Evolutionary conservation across 2,888 invertebrate genomes (phyloP), one percentile per base, ranked within the genome.

Genomic region (Azorinus chamasolen): DNA sequence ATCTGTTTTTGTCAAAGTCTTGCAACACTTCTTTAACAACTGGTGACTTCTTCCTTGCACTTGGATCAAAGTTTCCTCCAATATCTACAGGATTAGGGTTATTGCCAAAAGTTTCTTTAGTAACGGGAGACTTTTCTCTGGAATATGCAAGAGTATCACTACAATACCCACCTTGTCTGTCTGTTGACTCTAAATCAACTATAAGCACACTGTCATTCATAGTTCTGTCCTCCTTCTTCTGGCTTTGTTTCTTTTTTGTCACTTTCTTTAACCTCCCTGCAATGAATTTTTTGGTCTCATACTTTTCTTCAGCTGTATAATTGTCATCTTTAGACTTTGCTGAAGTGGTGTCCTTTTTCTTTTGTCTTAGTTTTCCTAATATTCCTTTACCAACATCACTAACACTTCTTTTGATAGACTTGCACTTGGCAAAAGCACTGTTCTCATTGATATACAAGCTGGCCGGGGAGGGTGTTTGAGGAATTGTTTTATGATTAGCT

Each of bases 341-440:
- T 43, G 20, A 5, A 16, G 32, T 32, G 10, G n/a, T 22, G 32
- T 77, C 65, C 41, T 75, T 78, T 20, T 58, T 55, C 39, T 66
- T 74, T 32, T 64, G 68, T 57, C 71, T 48, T 5, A 81, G 69
- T 27, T 64, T 68, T 39, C 72, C 78, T 24, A 75, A 51, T 37
- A 81, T 46, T 32, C 75, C 81, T 62, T 81, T 81, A 10, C 75
- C 64, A 3, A 58, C 78, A 63, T 78, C 77, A 59, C 81, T 81
- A 1, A 78, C 81, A 72, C 75, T 81, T 46, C 81, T 58, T 51
- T 77, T 65, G 14, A 78, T 22, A 37, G 81, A 75, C 55, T 78
- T 78, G 22, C 64, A 68, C 41, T 72, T 81, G 8, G 72, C 78
- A 62, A 81, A 81, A 16, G 81, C 81, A 72, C 81, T 81, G 22